Evolutionary conservation across 2,797 vertebrate genomes (phyloP).

Genomic region (Cryptoblepharus egeriae): DNA sequence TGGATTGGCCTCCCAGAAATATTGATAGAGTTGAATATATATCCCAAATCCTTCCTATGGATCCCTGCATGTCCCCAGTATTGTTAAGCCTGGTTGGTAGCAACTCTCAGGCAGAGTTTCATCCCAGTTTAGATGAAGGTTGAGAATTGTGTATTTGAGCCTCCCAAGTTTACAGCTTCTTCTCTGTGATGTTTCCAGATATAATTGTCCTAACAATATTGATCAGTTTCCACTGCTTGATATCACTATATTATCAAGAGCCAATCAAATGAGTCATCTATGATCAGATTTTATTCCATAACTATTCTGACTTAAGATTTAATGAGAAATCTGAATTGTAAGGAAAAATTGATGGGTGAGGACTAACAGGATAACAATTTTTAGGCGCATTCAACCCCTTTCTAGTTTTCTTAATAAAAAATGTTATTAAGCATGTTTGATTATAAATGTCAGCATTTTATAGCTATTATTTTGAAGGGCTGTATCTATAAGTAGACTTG

Average conservation of each 20-base stretch:
- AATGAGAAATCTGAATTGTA: conserved; percentile 4
- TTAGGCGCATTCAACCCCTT: conserved; percentile 54
- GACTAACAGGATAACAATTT: conserved; percentile 19
- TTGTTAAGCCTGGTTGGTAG: not conserved
- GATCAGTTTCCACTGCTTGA: conserved; percentile 53
- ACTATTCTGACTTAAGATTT: conserved; percentile 3
- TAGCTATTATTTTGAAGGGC: conserved; percentile 35
- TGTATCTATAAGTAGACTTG: conserved; percentile 44
- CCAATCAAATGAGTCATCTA: conserved; percentile 56
- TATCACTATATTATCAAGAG: conserved; percentile 50
- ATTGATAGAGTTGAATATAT: not conserved
- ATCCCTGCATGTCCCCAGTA: not conserved
- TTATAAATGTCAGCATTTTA: conserved; percentile 69
- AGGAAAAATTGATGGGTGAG: conserved; percentile 7
- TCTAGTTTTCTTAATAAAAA: conserved; percentile 58
- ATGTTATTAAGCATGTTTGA: conserved; percentile 67
- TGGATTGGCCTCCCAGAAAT: not conserved
- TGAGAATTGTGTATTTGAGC: not conserved
- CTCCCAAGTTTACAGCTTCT: not conserved
- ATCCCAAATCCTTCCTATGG: not conserved
- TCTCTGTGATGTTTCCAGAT: conserved; percentile 13
- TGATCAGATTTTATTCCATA: conserved; percentile 44
- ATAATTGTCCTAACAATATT: conserved; percentile 43
- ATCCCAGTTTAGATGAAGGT: not conserved
- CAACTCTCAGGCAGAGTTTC: not conserved